phyloP scores from a whole-genome alignment of 2,888 invertebrate species.

The Plebejus argus region DNA sequence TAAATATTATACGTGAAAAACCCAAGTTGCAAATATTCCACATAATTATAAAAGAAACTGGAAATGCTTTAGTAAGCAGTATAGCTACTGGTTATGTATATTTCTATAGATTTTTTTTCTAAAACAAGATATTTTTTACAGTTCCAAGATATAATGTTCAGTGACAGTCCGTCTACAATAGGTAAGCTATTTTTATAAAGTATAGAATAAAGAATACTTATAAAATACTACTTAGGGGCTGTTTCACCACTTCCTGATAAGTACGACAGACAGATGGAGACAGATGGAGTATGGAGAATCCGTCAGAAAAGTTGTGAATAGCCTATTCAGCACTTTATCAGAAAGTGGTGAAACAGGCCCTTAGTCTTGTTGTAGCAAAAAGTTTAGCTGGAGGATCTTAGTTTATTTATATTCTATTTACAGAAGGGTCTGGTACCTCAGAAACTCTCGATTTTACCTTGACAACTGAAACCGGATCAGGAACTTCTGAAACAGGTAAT shows the following conservation, averaged over 20 bases:
- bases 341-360: too few relatives aligned
- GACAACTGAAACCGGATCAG: not conserved
- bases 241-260: too few relatives aligned
- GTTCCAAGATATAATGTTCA: conserved; percentile 47
- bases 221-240: not conserved
- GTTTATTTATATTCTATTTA: not conserved
- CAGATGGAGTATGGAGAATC: too few relatives aligned
- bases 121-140: not conserved
- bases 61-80: not conserved
- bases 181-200: not conserved
- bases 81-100: too few relatives aligned
- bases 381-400: not conserved
- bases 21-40: not conserved
- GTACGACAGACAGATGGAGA: too few relatives aligned
- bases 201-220: not conserved
- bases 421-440: conserved; percentile 13
- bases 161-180: conserved; percentile 48
- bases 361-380: not conserved
- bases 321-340: too few relatives aligned
- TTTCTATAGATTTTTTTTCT: not conserved
- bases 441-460: not conserved
- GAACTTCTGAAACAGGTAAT: not conserved
- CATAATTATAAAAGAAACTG: not conserved
- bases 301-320: too few relatives aligned
- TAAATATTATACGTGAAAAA: not conserved